Conservation (phyloP, 1,140 invertebrate species). For the Gryon sp. region DNA sequence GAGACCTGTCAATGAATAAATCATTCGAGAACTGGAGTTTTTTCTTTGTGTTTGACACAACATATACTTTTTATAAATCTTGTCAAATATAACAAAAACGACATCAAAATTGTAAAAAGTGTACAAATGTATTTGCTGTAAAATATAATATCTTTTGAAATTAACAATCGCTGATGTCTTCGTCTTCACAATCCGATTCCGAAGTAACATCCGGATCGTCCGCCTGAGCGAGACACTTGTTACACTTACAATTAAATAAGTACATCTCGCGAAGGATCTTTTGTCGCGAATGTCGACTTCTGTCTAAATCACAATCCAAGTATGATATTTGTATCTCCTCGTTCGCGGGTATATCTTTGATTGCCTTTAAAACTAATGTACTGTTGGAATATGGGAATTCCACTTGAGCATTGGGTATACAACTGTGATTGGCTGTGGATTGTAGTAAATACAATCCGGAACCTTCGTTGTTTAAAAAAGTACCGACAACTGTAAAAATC, state of each 20-base stretch:
- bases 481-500: constrained; percentile 86
- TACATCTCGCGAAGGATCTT: constrained; percentile 92
- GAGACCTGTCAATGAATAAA: too few species aligned
- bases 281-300: constrained; percentile 91
- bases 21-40: too few species aligned
- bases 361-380: constrained; percentile 87
- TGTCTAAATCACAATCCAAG: constrained; percentile 88
- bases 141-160: not conserved
- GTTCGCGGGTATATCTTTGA: constrained; percentile 86
- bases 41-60: too few species aligned
- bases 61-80: too few species aligned
- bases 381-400: constrained; percentile 92
- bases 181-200: constrained; percentile 71
- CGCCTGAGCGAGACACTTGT: constrained; percentile 87
- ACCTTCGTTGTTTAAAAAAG: constrained; percentile 95
- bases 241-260: constrained; percentile 90
- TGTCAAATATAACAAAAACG: too few species aligned
- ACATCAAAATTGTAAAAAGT: too few species aligned
- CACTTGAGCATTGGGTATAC: constrained; percentile 91
- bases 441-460: constrained; percentile 92
- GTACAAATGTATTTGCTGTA: constrained; percentile 5
- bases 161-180: constrained; percentile 55
- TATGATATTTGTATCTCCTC: constrained; percentile 96
- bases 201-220: constrained; percentile 90
- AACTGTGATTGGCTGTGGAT: constrained; percentile 95